These are phyloP conservation scores for Triplophysa yarkandensis DNA, from an alignment of 2,797 vertebrate species.

Conservation along the genomic window DNA sequence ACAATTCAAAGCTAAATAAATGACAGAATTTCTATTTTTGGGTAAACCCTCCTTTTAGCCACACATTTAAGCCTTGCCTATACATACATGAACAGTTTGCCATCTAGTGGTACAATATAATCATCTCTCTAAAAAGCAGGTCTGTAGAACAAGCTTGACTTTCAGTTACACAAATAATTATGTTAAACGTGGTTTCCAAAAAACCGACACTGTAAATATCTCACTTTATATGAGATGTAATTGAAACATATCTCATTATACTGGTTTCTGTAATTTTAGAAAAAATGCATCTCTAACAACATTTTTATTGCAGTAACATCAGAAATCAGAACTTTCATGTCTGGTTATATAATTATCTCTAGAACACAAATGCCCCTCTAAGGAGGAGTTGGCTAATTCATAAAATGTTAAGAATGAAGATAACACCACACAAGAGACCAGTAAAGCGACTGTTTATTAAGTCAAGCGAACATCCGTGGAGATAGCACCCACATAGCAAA, in stretches of 20 bases:
- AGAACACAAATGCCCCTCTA: not conserved
- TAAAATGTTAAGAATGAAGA: not conserved
- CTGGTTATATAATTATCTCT: not conserved
- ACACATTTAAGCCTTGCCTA: not conserved
- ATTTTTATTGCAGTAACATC: not conserved
- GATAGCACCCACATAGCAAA: not conserved
- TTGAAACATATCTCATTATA: no score
- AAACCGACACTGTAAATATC: no score
- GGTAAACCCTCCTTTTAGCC: no score
- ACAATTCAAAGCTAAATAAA: not conserved
- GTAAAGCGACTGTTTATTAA: constrained; percentile 63
- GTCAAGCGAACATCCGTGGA: constrained; percentile 44
- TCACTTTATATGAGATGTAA: no score
- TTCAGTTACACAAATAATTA: not conserved
- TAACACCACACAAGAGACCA: not conserved
- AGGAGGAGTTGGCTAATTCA: not conserved
- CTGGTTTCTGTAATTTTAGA: no score
- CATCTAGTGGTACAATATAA: constrained; percentile 44
- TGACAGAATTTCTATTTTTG: no score
- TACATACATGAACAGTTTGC: not conserved
- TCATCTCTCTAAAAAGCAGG: not conserved
- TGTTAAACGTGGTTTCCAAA: not conserved
- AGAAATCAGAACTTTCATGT: not conserved
- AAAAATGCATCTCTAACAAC: no score
- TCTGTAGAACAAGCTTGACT: not conserved